A percentile compares a stretch with the other conserved stretches of the same genome.
Evolutionary conservation across 2,888 invertebrate genomes (phyloP).

Genomic region (Rambutsinella grinnellia): DNA sequence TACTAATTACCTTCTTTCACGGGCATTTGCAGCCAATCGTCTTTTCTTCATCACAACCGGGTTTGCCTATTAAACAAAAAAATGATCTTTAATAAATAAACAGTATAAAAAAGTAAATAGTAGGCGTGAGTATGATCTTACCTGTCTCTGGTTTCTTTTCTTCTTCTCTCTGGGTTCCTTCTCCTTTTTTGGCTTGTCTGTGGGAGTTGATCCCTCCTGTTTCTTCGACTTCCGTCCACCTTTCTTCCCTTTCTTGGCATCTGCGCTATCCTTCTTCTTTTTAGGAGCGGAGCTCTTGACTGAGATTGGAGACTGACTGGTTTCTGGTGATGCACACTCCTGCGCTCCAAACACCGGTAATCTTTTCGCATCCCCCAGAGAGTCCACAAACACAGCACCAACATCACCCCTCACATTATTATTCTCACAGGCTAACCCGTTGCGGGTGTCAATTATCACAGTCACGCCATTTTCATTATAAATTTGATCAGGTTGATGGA

Average conservation of each 20-base stretch:
- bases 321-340: too few species aligned
- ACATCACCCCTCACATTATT: not conserved
- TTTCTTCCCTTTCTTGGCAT: slow-evolving; percentile 22
- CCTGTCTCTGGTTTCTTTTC: slow-evolving; percentile 54
- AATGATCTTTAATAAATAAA: not conserved
- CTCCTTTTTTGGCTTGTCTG: slow-evolving; percentile 41
- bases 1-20: slow-evolving; percentile 88
- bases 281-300: slow-evolving; percentile 25
- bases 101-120: not conserved
- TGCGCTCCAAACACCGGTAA: slow-evolving; percentile 10
- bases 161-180: slow-evolving; percentile 53
- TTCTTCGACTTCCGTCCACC: slow-evolving; percentile 45
- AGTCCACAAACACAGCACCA: slow-evolving; percentile 19
- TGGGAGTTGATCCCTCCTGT: slow-evolving; percentile 27
- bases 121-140: too few species aligned
- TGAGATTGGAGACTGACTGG: too few species aligned
- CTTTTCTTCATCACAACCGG: slow-evolving; percentile 85
- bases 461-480: slow-evolving; percentile 14
- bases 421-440: slow-evolving; percentile 17
- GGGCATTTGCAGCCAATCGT: slow-evolving; percentile 91
- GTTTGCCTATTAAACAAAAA: slow-evolving; percentile 74
- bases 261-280: slow-evolving; percentile 25
- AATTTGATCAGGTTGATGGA: slow-evolving; percentile 9
- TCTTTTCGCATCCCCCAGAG: slow-evolving; percentile 22
- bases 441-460: slow-evolving; percentile 35